phyloP scores from a whole-genome alignment of 2,888 invertebrate species.

The Charanyca ferruginea region DNA sequence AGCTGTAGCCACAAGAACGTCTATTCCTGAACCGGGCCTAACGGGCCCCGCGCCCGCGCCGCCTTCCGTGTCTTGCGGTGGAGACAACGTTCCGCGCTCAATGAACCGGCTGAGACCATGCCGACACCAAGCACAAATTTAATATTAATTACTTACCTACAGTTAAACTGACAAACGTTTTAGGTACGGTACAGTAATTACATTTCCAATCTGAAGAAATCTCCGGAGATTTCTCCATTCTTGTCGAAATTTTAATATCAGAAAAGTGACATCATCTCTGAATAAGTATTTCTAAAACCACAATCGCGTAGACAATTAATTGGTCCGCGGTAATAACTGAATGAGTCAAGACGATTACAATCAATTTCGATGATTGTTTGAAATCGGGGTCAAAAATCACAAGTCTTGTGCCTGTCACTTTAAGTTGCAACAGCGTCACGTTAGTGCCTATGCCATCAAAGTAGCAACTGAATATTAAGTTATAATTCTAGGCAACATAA shows the following conservation, averaged over 20 bases:
- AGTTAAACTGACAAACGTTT: slow-evolving; percentile 27
- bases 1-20: slow-evolving; percentile 53
- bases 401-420: slow-evolving; percentile 42
- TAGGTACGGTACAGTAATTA: slow-evolving; percentile 20
- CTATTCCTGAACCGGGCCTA: slow-evolving; percentile 50
- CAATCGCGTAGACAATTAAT: slow-evolving; percentile 58
- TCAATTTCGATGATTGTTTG: slow-evolving; percentile 58
- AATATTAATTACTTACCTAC: slow-evolving; percentile 36
- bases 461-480: slow-evolving; percentile 10
- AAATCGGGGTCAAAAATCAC: slow-evolving; percentile 53
- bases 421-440: slow-evolving; percentile 30
- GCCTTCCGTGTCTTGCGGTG: slow-evolving; percentile 64
- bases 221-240: slow-evolving; percentile 34
- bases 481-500: slow-evolving; percentile 3
- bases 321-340: slow-evolving; percentile 58
- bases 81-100: slow-evolving; percentile 45
- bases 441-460: slow-evolving; percentile 32
- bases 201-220: slow-evolving; percentile 30
- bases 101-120: slow-evolving; percentile 44
- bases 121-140: slow-evolving; percentile 38
- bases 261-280: slow-evolving; percentile 54
- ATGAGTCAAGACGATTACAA: slow-evolving; percentile 59
- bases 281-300: slow-evolving; percentile 47
- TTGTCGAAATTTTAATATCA: slow-evolving; percentile 45
- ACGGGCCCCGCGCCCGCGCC: slow-evolving; percentile 40